A percentile compares a stretch with the other conserved stretches of the same genome.
These are phyloP conservation scores for Phorcus lineatus DNA, from an alignment of 2,888 invertebrate genomes.

Conservation along the genomic window DNA sequence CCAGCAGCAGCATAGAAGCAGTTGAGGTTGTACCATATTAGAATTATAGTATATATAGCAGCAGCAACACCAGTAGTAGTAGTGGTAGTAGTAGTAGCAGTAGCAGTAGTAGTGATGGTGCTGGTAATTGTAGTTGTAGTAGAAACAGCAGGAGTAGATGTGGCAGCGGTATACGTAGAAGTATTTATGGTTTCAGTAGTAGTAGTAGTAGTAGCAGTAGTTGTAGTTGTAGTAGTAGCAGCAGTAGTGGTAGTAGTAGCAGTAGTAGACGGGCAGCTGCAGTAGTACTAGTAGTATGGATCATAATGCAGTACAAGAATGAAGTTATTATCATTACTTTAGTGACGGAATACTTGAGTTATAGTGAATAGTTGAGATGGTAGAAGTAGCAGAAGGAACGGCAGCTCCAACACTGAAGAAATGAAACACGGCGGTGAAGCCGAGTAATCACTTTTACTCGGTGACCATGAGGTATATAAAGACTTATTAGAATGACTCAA, in stretches of 20 bases:
- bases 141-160: constrained; percentile 23
- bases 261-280: not conserved
- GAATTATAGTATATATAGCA: too few species aligned
- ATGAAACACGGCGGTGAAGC: too few species aligned
- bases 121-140: constrained; percentile 21
- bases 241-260: constrained; percentile 27
- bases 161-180: constrained; percentile 23
- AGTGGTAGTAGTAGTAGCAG: not conserved
- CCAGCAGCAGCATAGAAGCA: too few species aligned
- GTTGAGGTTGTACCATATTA: too few species aligned
- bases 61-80: not conserved
- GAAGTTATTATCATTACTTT: too few species aligned
- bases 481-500: too few species aligned
- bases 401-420: too few species aligned
- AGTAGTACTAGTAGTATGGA: constrained; percentile 23
- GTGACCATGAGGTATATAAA: too few species aligned
- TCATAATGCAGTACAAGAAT: too few species aligned
- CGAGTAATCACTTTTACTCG: too few species aligned
- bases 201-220: not conserved
- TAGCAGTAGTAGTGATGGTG: constrained; percentile 16
- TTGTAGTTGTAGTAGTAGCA: constrained; percentile 22
- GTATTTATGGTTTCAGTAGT: constrained; percentile 19
- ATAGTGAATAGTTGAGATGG: not conserved
- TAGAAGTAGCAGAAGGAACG: too few species aligned
- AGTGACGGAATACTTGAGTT: not conserved